Base-by-base conservation (phyloP, 2,113 vertebrate species). In the Orientallactaga bullata region DNA sequence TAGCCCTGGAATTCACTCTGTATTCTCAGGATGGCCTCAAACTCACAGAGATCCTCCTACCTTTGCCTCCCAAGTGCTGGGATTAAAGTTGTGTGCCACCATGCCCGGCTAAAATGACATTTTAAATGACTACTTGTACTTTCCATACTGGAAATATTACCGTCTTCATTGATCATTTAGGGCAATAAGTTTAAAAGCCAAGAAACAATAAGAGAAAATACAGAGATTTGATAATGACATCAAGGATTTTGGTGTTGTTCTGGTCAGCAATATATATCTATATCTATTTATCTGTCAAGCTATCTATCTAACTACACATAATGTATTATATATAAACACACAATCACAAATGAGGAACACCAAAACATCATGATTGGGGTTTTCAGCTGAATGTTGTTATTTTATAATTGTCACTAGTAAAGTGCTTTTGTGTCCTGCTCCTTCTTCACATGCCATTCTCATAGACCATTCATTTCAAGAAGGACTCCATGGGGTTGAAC, bases 361-460 rank as follows among this genome's bases (percentile, higher is more conserved):
- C 20, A 65, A 15, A 61, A 26, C 72, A 55, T 72, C 82, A 72
- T 66, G 13, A 37, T 12, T 85, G 60, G 21, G 47, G 47, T 51
- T 94, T 93, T 92, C 68, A 90, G 23, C 66, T 30, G 86, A 82
- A 77, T 47, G 28, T 93, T 89, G 68, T 96, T n/a, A 63, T 90
- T 79, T 90, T 39, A 66, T 85, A 79, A 90, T 72, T 84, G 73
- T 61, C 58, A 28, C 37, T 24, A 84, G 26, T 24, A 47, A 51
- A 94, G 63, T 42, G 39, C 74, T 51, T 96, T 68, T 88, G 76
- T 30, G 1, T 3, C 76, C 5, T 69, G 69, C 73, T 65, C 90
- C 83, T 12, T 95, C 88, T 55, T 72, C 87, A 89, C 89, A 85
- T 94, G 94, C 47, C 90, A 16, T 94, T 97, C 80, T 94, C 82